phyloP scores from a whole-genome alignment of 1,140 invertebrate species.

The Conopomorpha cramerella region DNA sequence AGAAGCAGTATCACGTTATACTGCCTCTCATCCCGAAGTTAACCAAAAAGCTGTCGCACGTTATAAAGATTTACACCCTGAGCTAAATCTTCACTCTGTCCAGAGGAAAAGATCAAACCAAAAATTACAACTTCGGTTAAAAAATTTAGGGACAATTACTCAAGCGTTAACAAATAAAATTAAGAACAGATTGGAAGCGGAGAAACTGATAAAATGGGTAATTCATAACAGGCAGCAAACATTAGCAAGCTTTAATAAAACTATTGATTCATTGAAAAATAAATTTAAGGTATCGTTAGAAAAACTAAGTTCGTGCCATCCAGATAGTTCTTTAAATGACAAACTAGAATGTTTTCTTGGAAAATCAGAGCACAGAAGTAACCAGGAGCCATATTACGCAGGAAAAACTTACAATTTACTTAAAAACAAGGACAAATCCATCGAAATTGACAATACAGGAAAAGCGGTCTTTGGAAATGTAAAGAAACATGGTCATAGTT shows the following conservation, averaged over 20 bases:
- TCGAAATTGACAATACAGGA: slow-evolving; percentile 7
- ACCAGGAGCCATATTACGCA: slow-evolving; percentile 12
- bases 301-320: slow-evolving; percentile 4
- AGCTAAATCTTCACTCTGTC: no score
- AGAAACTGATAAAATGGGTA: slow-evolving; percentile 8
- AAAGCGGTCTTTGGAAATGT: slow-evolving; percentile 9
- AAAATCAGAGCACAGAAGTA: slow-evolving; percentile 9
- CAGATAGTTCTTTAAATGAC: slow-evolving; percentile 5
- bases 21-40: no score
- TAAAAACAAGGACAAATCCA: slow-evolving; percentile 2
- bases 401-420: slow-evolving; percentile 6
- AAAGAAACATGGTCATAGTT: slow-evolving; percentile 1
- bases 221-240: slow-evolving; percentile 9
- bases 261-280: slow-evolving; percentile 6
- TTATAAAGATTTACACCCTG: no score
- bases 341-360: slow-evolving; percentile 9
- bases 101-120: no score
- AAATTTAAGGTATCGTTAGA: slow-evolving; percentile 5
- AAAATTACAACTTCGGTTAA: no score
- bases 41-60: no score
- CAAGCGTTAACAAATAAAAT: slow-evolving; percentile 6
- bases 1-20: no score
- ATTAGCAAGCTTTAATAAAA: slow-evolving; percentile 7
- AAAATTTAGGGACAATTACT: slow-evolving; percentile 1
- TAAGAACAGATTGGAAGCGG: slow-evolving; percentile 9